Evolutionary conservation across 2,797 vertebrate genomes (phyloP).

Genomic region (Peromyscus aztecus): DNA sequence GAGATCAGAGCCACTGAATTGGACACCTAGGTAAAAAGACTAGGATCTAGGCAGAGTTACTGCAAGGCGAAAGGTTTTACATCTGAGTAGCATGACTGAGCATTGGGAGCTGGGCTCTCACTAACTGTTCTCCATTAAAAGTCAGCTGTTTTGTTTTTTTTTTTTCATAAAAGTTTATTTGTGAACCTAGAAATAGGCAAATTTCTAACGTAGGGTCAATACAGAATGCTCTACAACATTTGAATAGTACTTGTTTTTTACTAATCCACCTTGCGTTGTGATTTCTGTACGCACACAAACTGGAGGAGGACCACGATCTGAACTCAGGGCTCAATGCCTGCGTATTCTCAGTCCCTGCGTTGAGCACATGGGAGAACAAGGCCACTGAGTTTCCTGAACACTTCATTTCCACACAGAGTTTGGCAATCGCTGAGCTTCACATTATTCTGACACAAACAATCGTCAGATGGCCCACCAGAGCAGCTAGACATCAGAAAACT

Average conservation of each 20-base stretch:
- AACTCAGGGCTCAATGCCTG: conserved; percentile 36
- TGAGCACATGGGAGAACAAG: conserved; percentile 61
- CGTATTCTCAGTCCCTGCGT: conserved; percentile 45
- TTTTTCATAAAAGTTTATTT: conserved; percentile 79
- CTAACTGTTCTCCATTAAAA: conserved; percentile 6
- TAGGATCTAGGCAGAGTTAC: conserved; percentile 44
- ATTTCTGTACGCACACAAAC: conserved; percentile 54
- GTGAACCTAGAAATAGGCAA: conserved; percentile 45
- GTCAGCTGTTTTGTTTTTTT: not conserved
- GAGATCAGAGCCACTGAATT: conserved; percentile 42
- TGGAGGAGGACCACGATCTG: conserved; percentile 43
- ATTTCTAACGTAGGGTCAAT: conserved; percentile 59
- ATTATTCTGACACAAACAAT: conserved; percentile 71
- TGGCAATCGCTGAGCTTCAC: conserved; percentile 69
- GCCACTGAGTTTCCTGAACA: conserved; percentile 58
- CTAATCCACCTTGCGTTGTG: conserved; percentile 47
- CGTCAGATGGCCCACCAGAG: conserved; percentile 54
- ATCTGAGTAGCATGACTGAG: not conserved
- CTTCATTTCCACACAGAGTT: conserved; percentile 63
- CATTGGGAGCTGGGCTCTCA: not conserved
- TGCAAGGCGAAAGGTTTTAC: not conserved
- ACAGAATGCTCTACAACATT: conserved; percentile 58
- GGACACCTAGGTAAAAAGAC: not conserved
- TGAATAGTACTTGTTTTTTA: conserved; percentile 48
- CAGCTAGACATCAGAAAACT: conserved; percentile 57